Evolutionary conservation across 1,140 invertebrate genomes (phyloP).

Genomic region (Megathymus violae): DNA sequence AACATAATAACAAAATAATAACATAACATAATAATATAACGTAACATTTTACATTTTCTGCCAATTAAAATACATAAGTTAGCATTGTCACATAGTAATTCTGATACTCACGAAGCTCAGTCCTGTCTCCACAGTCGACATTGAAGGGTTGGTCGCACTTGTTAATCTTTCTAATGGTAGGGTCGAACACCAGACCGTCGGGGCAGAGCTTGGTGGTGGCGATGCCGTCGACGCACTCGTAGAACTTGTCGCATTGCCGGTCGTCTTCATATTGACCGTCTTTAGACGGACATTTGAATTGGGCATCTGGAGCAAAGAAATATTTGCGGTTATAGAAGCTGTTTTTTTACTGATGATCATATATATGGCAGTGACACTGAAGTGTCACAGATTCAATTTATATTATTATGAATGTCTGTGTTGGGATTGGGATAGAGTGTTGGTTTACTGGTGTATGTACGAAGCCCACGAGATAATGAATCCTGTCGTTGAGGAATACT

Average conservation of each 20-base stretch:
- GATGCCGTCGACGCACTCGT: conserved; percentile 90
- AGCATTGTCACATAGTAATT: background rate
- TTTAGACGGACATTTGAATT: conserved; percentile 90
- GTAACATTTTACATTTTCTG: too few species aligned
- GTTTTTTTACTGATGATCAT: too few species aligned
- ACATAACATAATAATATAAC: too few species aligned
- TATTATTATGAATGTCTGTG: too few species aligned
- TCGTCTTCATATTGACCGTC: conserved; percentile 92
- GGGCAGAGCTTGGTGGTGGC: conserved; percentile 91
- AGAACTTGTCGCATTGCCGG: conserved; percentile 93
- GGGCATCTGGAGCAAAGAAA: conserved; percentile 83
- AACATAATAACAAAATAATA: too few species aligned
- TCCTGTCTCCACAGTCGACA: conserved; percentile 93
- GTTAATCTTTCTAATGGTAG: conserved; percentile 91
- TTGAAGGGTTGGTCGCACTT: conserved; percentile 96
- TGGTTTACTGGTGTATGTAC: too few species aligned
- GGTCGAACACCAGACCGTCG: conserved; percentile 94
- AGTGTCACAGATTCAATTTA: too few species aligned
- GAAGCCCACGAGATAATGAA: too few species aligned
- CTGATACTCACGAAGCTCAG: conserved; percentile 92
- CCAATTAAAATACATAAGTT: too few species aligned
- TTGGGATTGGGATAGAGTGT: too few species aligned
- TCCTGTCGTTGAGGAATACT: too few species aligned
- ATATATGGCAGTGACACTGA: too few species aligned
- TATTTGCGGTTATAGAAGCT: background rate